phyloP scores from a whole-genome alignment of 2,113 vertebrate genomes.

The Gasterosteus aculeatus region DNA sequence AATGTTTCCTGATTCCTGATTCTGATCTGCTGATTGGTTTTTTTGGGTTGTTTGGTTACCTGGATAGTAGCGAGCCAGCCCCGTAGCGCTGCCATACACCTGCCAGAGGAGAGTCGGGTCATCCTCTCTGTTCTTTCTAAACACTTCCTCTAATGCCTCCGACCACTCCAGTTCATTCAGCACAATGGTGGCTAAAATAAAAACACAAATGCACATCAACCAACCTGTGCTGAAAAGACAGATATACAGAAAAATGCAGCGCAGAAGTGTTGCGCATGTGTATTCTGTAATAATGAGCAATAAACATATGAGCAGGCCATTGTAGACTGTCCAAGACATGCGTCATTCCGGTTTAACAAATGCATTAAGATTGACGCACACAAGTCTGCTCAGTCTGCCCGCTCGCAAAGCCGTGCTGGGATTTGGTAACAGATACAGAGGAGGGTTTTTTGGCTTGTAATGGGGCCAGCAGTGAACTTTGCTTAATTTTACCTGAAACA shows the following conservation, averaged over 20 bases:
- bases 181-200: constrained; percentile 88
- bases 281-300: background rate
- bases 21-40: background rate
- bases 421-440: constrained; percentile 18
- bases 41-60: constrained; percentile 78
- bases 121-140: constrained; percentile 92
- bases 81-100: constrained; percentile 96
- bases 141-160: constrained; percentile 89
- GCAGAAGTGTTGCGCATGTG: background rate
- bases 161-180: constrained; percentile 98
- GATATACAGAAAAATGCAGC: background rate
- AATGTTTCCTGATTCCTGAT: too few relatives aligned
- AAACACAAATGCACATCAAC: constrained; percentile 10
- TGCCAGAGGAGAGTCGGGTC: constrained; percentile 96
- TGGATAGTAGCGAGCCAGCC: constrained; percentile 95
- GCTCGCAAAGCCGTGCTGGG: background rate
- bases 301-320: background rate
- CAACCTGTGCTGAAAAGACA: background rate
- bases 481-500: constrained; percentile 26
- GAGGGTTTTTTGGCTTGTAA: background rate
- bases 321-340: constrained; percentile 8
- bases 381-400: constrained; percentile 20
- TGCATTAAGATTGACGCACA: constrained; percentile 54
- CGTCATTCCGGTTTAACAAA: constrained; percentile 34
- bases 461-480: constrained; percentile 4